phyloP scores from a whole-genome alignment of 2,888 invertebrate species.

The Crossocerus cetratus region DNA sequence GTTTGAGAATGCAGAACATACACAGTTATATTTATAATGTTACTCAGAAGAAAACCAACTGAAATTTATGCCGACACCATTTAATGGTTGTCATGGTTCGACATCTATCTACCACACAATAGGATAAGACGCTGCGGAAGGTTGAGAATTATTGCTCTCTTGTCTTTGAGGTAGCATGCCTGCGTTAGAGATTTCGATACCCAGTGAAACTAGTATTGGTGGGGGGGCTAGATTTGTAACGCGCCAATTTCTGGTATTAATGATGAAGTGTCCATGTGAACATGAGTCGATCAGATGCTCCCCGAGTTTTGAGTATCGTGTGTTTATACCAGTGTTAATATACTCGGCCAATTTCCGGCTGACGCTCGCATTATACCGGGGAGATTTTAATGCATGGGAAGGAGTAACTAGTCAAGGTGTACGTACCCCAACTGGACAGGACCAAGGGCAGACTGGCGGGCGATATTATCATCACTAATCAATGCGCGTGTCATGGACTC shows the following conservation, averaged over 20 bases:
- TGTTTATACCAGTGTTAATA: slow-evolving; percentile 19
- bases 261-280: background rate
- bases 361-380: slow-evolving; percentile 9
- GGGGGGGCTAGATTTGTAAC: slow-evolving; percentile 1
- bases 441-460: slow-evolving; percentile 90
- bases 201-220: background rate
- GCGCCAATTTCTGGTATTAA: background rate
- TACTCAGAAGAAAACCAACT: too few relatives aligned
- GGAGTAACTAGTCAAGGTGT: slow-evolving; percentile 76
- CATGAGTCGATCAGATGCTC: background rate
- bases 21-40: too few relatives aligned
- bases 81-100: too few relatives aligned
- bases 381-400: slow-evolving; percentile 46
- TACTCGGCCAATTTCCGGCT: slow-evolving; percentile 12
- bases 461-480: slow-evolving; percentile 92
- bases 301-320: slow-evolving; percentile 11
- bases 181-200: slow-evolving; percentile 4
- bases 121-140: too few relatives aligned
- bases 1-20: too few relatives aligned
- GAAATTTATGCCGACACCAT: too few relatives aligned
- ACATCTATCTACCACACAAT: too few relatives aligned
- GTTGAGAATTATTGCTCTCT: too few relatives aligned
- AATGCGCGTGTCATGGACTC: slow-evolving; percentile 97
- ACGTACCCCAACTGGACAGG: slow-evolving; percentile 97
- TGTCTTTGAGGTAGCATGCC: too few relatives aligned